These are phyloP conservation scores for Todus mexicanus DNA, from an alignment of 2,797 vertebrate genomes.

Conservation along the genomic window DNA sequence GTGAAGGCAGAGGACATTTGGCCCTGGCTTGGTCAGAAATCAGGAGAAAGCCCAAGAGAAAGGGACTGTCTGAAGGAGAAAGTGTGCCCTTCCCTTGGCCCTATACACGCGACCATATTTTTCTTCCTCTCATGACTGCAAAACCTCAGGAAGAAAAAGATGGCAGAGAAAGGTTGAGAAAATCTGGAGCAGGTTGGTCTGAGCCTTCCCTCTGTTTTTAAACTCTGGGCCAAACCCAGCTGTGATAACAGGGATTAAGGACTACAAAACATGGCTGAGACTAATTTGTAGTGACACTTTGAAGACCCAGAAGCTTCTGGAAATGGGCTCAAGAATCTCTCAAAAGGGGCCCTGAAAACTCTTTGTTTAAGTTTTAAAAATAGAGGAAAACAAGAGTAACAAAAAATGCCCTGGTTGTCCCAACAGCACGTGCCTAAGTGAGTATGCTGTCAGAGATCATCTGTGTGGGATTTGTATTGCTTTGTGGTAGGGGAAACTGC, in stretches of 20 bases:
- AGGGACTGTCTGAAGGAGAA: background rate
- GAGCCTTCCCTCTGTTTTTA: background rate
- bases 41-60: background rate
- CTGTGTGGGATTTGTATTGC: background rate
- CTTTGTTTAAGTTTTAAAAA: background rate
- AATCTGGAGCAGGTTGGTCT: background rate
- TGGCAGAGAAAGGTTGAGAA: background rate
- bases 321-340: background rate
- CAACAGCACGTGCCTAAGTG: background rate
- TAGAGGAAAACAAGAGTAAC: background rate
- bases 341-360: background rate
- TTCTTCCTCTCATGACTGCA: background rate
- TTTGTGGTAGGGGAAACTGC: background rate
- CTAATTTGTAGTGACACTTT: background rate
- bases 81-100: background rate
- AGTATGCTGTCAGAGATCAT: background rate
- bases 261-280: background rate
- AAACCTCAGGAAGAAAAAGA: background rate
- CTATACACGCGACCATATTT: rapidly evolving
- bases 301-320: background rate
- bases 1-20: background rate
- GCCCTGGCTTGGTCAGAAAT: background rate
- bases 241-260: background rate
- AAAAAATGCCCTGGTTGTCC: background rate
- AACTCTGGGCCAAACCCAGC: background rate